Evolutionary conservation across 2,113 vertebrate species (phyloP).

Genomic region (Macquaria australasica): DNA sequence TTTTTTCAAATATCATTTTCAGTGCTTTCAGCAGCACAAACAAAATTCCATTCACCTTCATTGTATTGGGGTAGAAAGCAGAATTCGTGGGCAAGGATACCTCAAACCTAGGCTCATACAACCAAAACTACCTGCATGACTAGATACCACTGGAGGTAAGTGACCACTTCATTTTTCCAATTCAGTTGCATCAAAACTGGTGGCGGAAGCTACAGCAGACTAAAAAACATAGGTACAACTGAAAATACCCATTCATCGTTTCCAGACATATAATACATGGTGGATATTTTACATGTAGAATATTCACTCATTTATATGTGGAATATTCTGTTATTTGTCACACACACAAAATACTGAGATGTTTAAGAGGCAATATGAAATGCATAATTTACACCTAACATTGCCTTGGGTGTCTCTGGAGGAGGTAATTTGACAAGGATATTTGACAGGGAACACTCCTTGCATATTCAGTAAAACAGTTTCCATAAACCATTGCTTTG

Average conservation of each 20-base stretch:
- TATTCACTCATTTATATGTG: background rate
- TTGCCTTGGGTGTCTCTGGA: slow-evolving; percentile 29
- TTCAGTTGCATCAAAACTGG: background rate
- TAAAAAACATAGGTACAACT: background rate
- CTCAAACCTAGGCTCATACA: background rate
- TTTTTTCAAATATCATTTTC: slow-evolving; percentile 20
- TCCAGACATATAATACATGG: background rate
- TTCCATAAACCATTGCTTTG: slow-evolving; percentile 42
- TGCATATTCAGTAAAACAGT: slow-evolving; percentile 44
- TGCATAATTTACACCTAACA: slow-evolving; percentile 33
- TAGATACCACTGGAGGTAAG: background rate
- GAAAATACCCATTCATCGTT: background rate
- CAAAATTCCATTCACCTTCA: slow-evolving; percentile 5
- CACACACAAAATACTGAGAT: background rate
- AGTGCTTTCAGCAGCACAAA: slow-evolving; percentile 24
- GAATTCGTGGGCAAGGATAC: background rate
- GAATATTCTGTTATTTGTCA: slow-evolving; percentile 20
- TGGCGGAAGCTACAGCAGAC: background rate
- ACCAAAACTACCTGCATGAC: background rate
- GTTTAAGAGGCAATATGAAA: slow-evolving; percentile 15
- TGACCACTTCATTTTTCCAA: background rate
- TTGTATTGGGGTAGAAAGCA: background rate
- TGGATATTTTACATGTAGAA: background rate
- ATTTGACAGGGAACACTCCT: slow-evolving; percentile 45
- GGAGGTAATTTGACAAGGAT: slow-evolving; percentile 56